These are phyloP conservation scores for Etia nguti DNA, from an alignment of 2,113 vertebrate species.

Conservation along the genomic window DNA sequence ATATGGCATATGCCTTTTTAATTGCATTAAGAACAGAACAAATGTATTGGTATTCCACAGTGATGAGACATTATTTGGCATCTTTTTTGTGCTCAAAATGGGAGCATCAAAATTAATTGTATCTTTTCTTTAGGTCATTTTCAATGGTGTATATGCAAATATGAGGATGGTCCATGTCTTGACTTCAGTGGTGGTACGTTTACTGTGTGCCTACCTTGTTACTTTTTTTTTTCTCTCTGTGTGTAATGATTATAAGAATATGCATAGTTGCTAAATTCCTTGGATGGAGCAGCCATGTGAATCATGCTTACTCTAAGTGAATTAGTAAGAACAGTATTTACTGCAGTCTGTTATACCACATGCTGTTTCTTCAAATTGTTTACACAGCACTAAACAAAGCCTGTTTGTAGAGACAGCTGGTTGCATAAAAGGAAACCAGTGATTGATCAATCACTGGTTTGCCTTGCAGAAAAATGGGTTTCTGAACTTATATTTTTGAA, in stretches of 20 bases:
- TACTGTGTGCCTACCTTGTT: neutral
- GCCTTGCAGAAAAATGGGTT: conserved; percentile 28
- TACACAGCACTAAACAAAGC: conserved; percentile 48
- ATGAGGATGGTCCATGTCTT: conserved; percentile 99
- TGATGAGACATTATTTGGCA: neutral
- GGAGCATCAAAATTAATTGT: neutral
- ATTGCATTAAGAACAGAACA: neutral
- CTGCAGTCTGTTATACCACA: conserved; percentile 29
- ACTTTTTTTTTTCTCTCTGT: neutral
- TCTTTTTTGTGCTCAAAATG: neutral
- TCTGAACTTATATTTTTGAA: conserved; percentile 13
- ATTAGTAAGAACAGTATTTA: conserved; percentile 8
- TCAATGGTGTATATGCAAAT: conserved; percentile 98
- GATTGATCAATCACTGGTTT: conserved; percentile 42
- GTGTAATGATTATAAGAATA: neutral
- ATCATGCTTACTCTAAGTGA: conserved; percentile 23
- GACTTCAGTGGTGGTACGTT: conserved; percentile 98
- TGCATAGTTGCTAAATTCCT: neutral
- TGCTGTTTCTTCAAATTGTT: conserved; percentile 44
- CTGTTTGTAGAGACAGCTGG: conserved; percentile 48
- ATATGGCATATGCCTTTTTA: neutral
- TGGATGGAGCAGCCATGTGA: neutral
- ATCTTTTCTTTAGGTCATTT: conserved; percentile 83
- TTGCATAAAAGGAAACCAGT: conserved; percentile 34
- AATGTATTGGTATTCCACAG: neutral